phyloP scores from a whole-genome alignment of 2,797 vertebrate species.

The Tiaroga cobitis region DNA sequence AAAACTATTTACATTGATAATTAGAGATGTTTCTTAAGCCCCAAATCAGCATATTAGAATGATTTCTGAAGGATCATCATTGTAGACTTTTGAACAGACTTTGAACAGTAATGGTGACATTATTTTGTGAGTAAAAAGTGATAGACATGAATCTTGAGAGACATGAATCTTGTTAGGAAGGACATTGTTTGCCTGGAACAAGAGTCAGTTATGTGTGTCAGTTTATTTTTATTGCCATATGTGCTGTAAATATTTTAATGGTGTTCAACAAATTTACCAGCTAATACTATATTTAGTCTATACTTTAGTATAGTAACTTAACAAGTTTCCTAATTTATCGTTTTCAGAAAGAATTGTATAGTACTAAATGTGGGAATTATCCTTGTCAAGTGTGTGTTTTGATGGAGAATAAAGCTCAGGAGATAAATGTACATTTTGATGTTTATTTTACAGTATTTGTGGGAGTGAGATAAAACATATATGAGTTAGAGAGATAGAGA shows the following conservation, averaged over 20 bases:
- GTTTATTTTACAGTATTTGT: slow-evolving; percentile 49
- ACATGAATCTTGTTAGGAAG: neutral
- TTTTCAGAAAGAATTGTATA: neutral
- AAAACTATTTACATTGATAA: no score
- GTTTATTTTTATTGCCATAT: neutral
- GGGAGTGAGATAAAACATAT: slow-evolving; percentile 10
- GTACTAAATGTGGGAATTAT: neutral
- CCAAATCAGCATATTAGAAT: no score
- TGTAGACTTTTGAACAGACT: no score
- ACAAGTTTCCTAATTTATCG: neutral
- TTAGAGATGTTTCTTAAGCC: no score
- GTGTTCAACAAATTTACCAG: neutral
- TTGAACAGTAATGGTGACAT: neutral
- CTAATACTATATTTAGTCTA: neutral
- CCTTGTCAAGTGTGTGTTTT: neutral
- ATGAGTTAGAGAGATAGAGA: slow-evolving; percentile 18
- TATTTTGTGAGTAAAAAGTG: neutral
- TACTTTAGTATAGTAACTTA: neutral
- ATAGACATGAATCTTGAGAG: neutral
- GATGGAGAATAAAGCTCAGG: neutral
- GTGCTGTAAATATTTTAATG: neutral
- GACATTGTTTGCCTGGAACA: neutral
- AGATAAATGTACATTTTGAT: slow-evolving; percentile 29
- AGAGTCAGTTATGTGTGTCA: neutral
- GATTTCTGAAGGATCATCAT: no score